Evolutionary conservation across 1,140 invertebrate genomes (phyloP).

Genomic region (Hypsibius dujardini): DNA sequence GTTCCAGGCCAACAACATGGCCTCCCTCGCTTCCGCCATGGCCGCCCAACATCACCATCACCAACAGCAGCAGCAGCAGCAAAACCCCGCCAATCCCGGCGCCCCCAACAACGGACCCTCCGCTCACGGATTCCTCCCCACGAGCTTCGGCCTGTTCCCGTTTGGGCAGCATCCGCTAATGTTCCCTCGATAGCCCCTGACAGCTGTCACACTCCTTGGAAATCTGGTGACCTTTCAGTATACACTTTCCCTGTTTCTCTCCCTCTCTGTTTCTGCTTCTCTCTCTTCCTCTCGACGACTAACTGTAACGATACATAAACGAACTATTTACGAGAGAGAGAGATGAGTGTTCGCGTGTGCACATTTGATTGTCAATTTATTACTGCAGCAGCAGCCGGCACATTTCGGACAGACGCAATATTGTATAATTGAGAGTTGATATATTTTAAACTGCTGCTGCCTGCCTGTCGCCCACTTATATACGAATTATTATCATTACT

Average conservation of each 20-base stretch:
- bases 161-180: constrained; percentile 7
- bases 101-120: not conserved
- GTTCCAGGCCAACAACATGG: not conserved
- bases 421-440: not conserved
- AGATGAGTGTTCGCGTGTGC: too few relatives aligned
- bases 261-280: not conserved
- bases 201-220: too few relatives aligned
- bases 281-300: too few relatives aligned
- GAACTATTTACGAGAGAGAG: too few relatives aligned
- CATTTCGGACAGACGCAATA: too few relatives aligned
- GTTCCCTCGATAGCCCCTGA: not conserved
- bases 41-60: not conserved
- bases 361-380: too few relatives aligned
- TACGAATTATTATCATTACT: not conserved
- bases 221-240: too few relatives aligned
- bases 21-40: not conserved
- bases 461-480: not conserved
- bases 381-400: too few relatives aligned
- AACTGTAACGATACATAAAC: too few relatives aligned
- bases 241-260: not conserved
- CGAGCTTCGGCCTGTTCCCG: constrained; percentile 5
- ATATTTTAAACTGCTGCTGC: not conserved
- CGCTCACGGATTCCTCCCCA: not conserved
- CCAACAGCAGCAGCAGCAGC: too few relatives aligned
- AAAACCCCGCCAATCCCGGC: not conserved